phyloP scores from a whole-genome alignment of 2,113 vertebrate species.

The Sturnus vulgaris region DNA sequence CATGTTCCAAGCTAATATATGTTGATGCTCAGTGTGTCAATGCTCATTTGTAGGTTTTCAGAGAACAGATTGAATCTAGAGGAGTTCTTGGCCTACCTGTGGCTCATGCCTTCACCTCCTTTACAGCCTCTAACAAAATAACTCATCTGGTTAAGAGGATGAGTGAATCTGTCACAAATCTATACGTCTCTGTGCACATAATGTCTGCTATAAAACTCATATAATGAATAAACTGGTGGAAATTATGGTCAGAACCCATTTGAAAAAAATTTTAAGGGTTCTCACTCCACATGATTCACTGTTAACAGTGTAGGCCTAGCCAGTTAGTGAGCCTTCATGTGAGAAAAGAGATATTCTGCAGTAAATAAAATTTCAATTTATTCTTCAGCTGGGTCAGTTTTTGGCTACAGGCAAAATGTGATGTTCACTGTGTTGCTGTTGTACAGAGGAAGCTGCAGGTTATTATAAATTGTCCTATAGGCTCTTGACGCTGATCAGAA shows the following conservation, averaged over 20 bases:
- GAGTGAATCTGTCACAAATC: background rate
- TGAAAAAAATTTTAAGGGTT: background rate
- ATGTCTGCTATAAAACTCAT: background rate
- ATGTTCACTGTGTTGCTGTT: background rate
- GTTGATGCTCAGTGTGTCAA: background rate
- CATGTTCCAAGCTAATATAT: background rate
- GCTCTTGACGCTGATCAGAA: background rate
- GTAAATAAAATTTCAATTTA: background rate
- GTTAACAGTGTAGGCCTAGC: background rate
- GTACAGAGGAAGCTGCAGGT: background rate
- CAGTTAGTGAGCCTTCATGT: background rate
- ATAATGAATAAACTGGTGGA: background rate
- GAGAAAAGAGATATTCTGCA: background rate
- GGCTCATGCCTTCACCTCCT: background rate
- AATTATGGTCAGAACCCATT: background rate
- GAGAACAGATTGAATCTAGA: background rate
- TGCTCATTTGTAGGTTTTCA: background rate
- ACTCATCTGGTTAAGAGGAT: background rate
- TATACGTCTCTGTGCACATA: fast-evolving
- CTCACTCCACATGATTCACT: background rate
- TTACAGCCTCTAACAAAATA: background rate
- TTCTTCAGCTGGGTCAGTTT: background rate
- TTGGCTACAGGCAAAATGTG: background rate
- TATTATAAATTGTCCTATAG: background rate
- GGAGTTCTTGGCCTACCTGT: background rate